A percentile compares a stretch with the other conserved stretches of the same genome.
Evolutionary conservation across 2,888 invertebrate genomes (phyloP).

Genomic region (Creontiades dilutus): DNA sequence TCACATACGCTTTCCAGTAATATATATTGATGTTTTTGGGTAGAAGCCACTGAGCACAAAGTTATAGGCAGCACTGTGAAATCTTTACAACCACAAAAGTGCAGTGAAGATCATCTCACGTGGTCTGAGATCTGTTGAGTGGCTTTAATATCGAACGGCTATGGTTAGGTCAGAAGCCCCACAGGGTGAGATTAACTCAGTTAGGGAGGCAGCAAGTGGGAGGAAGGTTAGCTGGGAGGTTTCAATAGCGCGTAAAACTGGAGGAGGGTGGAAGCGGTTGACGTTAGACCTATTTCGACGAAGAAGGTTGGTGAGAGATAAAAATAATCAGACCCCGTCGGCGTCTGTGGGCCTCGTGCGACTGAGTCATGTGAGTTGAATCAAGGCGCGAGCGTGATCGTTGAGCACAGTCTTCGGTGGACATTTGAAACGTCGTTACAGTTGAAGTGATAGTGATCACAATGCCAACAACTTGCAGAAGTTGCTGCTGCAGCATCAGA

Average conservation of each 20-base stretch:
- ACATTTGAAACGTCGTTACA: neutral
- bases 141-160: neutral
- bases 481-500: conserved; percentile 58
- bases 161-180: conserved; percentile 14
- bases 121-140: neutral
- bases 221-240: conserved; percentile 5
- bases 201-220: neutral
- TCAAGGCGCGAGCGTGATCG: conserved; percentile 12
- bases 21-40: no score
- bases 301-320: conserved; percentile 43
- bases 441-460: neutral
- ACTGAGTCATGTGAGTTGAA: conserved; percentile 13
- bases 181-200: neutral
- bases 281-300: conserved; percentile 15
- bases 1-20: no score
- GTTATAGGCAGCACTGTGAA: no score
- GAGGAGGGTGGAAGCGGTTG: conserved; percentile 23
- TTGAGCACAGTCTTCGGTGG: neutral
- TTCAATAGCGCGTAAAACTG: neutral
- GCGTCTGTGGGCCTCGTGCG: neutral
- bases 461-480: conserved; percentile 57
- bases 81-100: neutral
- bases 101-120: neutral
- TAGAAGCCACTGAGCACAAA: no score
- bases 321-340: conserved; percentile 40